Percentiles rank a stretch among this genome's conserved stretches.
These are phyloP conservation scores for Amiota mariae DNA, from an alignment of 2,888 invertebrate species.

Conservation along the genomic window DNA sequence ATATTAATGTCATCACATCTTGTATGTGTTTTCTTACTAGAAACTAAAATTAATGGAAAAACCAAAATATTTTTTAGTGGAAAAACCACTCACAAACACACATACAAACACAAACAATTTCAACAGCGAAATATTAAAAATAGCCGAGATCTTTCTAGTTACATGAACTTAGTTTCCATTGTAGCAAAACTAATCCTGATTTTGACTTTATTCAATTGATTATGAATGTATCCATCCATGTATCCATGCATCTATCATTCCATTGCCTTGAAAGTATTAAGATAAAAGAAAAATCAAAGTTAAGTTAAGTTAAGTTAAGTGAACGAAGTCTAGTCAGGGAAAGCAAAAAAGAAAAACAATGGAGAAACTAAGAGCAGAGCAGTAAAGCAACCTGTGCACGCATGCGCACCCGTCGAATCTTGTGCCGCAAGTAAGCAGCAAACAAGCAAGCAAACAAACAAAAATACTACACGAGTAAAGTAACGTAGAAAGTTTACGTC, in stretches of 20 bases:
- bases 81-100: slow-evolving; percentile 23
- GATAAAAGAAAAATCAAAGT: not conserved
- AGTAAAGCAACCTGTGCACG: slow-evolving; percentile 7
- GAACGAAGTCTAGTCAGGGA: not conserved
- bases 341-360: slow-evolving; percentile 11
- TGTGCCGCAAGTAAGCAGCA: too few relatives aligned
- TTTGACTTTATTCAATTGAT: not conserved
- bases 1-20: too few relatives aligned
- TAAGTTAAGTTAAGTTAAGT: not conserved
- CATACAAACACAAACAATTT: not conserved
- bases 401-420: not conserved
- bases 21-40: too few relatives aligned
- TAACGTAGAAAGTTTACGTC: slow-evolving; percentile 25
- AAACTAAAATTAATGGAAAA: too few relatives aligned
- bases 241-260: not conserved
- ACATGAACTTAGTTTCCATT: not conserved
- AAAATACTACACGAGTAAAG: not conserved
- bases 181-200: too few relatives aligned
- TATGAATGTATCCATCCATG: too few relatives aligned
- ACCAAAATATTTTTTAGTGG: slow-evolving; percentile 8
- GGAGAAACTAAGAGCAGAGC: slow-evolving; percentile 16
- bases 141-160: slow-evolving; percentile 19
- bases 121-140: not conserved
- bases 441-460: too few relatives aligned
- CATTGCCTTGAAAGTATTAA: slow-evolving; percentile 22